Evolutionary conservation across 2,888 invertebrate species (phyloP), one percentile per base, ranked within the genome.

Genomic region (Rhorus exstirpatorius): DNA sequence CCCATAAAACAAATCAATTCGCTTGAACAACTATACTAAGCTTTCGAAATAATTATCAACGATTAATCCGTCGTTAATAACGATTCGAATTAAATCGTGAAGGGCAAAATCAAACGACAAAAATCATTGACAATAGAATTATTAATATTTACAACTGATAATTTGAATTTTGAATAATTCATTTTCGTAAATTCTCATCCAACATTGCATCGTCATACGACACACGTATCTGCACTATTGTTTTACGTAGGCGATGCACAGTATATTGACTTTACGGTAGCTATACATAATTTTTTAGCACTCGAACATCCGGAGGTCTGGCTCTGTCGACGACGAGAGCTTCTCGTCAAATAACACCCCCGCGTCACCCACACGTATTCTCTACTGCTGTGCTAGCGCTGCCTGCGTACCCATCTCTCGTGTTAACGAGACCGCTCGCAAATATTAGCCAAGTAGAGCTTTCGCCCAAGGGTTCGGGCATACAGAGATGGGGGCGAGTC

Each of bases 351-450:
- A 71, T 44, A 78, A 31, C 71, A 55, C 60, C 41, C 55, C 58
- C 44, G 46, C 51, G 65, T 14, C 26, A 35, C 53, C 38, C 60
- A 60, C 70, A 26, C 44, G 38, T 60, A 49, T 24, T 24, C 41
- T 35, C 14, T 46, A 58, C n/a, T 19, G 12, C 24, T 8, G 21
- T 19, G 55, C 24, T 21, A 14, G 26, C 65, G 17, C 17, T n/a
- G 49, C 26, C 35, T 24, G 3, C 35, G 51, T 35, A 26, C 35
- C 24, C 60, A 14, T 68, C 79, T 24, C 70, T 17, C 58, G 44
- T 72, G 74, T 78, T 79, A 82, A 82, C 82, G 78, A 78, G 82
- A 74, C 75, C 79, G 63, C 77, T 81, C 55, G 78, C 82, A 82
- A 82, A 82, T 82, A 81, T 79, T 78, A 79, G 79, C 78, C 82